A percentile compares a stretch with the other conserved stretches of the same genome.
phyloP scores from a whole-genome alignment of 2,888 invertebrate species.

The Meganola albula region DNA sequence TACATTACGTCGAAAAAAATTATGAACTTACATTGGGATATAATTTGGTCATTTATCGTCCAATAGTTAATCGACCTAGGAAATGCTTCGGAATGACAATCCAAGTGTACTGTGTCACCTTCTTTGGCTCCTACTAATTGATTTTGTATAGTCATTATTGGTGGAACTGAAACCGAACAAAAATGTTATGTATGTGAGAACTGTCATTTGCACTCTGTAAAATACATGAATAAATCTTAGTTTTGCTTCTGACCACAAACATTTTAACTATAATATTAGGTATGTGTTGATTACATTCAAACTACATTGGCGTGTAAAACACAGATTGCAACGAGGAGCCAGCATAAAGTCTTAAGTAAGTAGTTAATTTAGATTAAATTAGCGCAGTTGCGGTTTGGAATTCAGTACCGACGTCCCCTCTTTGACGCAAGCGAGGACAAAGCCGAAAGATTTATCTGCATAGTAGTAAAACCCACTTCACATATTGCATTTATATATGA shows the following conservation, averaged over 20 bases:
- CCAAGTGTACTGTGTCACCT: constrained; percentile 82
- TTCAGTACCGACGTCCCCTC: constrained; percentile 21
- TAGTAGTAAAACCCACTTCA: constrained; percentile 19
- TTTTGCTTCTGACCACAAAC: no score
- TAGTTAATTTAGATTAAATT: constrained; percentile 26
- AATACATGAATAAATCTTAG: no score
- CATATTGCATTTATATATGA: no score
- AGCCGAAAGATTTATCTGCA: constrained; percentile 21
- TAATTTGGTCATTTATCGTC: constrained; percentile 84
- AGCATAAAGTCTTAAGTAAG: constrained; percentile 12
- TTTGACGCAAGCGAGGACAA: constrained; percentile 19
- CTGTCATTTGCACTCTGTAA: no score
- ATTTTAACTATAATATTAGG: no score
- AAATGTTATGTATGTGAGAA: no score
- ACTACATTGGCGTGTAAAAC: no score
- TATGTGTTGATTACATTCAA: no score
- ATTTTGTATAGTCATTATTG: constrained; percentile 87
- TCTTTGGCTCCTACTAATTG: constrained; percentile 85
- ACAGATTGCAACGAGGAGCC: no score
- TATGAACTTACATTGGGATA: constrained; percentile 79
- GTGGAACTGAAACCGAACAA: constrained; percentile 80
- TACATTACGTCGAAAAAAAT: background rate
- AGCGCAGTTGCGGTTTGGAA: constrained; percentile 23
- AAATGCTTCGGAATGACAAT: constrained; percentile 86
- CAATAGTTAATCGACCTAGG: constrained; percentile 89